Conservation (phyloP, 2,888 invertebrate genomes). For the Stictocephala bisonia region DNA sequence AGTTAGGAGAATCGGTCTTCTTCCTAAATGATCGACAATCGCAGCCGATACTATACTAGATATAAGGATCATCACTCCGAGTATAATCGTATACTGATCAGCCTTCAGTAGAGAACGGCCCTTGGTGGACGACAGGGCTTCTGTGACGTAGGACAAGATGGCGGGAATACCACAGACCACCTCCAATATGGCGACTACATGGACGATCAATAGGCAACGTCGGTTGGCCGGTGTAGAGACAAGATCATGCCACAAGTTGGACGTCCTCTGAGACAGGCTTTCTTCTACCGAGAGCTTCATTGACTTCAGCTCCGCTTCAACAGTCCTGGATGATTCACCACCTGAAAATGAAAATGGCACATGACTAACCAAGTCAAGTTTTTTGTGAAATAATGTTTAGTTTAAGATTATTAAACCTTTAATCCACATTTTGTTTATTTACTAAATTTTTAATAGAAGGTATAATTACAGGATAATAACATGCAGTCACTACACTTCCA, state of each 20-base stretch:
- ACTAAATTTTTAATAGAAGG: too few relatives aligned
- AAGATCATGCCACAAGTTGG: slow-evolving; percentile 26
- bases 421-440: too few relatives aligned
- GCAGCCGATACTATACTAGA: not conserved
- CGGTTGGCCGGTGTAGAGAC: slow-evolving; percentile 39
- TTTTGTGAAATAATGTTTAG: too few relatives aligned
- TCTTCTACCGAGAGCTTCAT: slow-evolving; percentile 25
- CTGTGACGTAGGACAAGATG: slow-evolving; percentile 52
- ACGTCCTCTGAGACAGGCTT: slow-evolving; percentile 2
- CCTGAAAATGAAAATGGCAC: too few relatives aligned
- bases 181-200: slow-evolving; percentile 5
- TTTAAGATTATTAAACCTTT: too few relatives aligned
- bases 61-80: not conserved
- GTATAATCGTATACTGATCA: not conserved
- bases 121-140: slow-evolving; percentile 45
- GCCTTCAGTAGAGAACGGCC: slow-evolving; percentile 4
- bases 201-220: slow-evolving; percentile 37
- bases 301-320: slow-evolving; percentile 16
- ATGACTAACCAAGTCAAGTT: too few relatives aligned
- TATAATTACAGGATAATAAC: too few relatives aligned
- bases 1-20: slow-evolving; percentile 30
- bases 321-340: not conserved
- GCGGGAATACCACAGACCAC: slow-evolving; percentile 50
- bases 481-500: too few relatives aligned
- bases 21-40: not conserved